Evolutionary conservation across 2,888 invertebrate species (phyloP).

Genomic region (Zhuqinia jingwanae): DNA sequence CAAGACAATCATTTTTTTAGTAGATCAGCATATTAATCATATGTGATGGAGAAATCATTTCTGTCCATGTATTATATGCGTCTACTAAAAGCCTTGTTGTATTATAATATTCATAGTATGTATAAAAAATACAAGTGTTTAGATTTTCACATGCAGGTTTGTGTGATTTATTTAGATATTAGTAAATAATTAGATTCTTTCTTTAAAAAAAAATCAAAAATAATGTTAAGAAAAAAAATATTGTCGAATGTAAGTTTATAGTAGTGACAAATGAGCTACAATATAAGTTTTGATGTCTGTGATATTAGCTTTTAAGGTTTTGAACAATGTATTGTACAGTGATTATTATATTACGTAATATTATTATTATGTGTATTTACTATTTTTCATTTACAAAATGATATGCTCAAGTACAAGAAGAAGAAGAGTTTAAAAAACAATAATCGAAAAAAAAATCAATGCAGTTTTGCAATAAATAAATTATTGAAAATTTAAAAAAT

Average conservation of each 20-base stretch:
- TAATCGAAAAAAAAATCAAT: slow-evolving; percentile 55
- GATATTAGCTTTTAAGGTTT: slow-evolving; percentile 51
- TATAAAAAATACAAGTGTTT: slow-evolving; percentile 21
- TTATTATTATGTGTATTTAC: slow-evolving; percentile 23
- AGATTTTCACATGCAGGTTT: slow-evolving; percentile 49
- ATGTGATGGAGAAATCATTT: slow-evolving; percentile 16
- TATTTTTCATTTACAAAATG: slow-evolving; percentile 55
- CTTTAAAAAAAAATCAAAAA: no score
- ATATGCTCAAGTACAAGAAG: slow-evolving; percentile 49
- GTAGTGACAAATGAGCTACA: slow-evolving; percentile 12
- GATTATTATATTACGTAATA: slow-evolving; percentile 10
- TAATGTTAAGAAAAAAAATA: no score
- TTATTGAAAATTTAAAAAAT: slow-evolving; percentile 33
- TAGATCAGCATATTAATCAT: slow-evolving; percentile 11
- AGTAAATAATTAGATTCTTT: no score
- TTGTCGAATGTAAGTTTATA: no score
- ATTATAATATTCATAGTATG: slow-evolving; percentile 33
- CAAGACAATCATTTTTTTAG: slow-evolving; percentile 62
- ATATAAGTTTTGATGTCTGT: slow-evolving; percentile 51
- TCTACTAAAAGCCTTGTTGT: slow-evolving; percentile 56
- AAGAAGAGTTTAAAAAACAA: slow-evolving; percentile 19
- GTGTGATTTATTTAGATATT: slow-evolving; percentile 25
- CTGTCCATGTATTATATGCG: slow-evolving; percentile 9
- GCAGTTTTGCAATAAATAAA: slow-evolving; percentile 55
- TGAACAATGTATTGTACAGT: slow-evolving; percentile 55